Evolutionary conservation across 2,888 invertebrate genomes (phyloP).

Genomic region (Monoplex corrugatus): DNA sequence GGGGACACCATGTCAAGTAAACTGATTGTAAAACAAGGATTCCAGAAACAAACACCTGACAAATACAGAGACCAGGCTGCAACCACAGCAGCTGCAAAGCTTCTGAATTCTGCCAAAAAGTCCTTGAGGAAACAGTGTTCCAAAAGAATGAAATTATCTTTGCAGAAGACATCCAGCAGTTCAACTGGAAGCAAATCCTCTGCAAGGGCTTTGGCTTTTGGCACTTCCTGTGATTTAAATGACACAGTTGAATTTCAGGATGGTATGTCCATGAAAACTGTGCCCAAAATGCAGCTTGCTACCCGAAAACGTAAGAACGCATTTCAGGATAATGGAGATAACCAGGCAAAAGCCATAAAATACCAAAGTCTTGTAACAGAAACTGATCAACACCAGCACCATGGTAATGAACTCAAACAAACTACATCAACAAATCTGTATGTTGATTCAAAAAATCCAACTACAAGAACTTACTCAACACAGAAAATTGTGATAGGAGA

Average conservation of each 20-base stretch:
- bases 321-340: not conserved
- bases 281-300: not conserved
- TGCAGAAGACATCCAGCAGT: not conserved
- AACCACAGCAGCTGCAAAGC: constrained; percentile 35
- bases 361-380: not conserved
- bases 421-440: not conserved
- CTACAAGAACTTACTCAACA: not conserved
- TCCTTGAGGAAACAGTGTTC: not conserved
- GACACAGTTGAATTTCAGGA: constrained; percentile 34
- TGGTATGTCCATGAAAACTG: not conserved
- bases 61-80: constrained; percentile 15
- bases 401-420: too few relatives aligned
- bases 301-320: not conserved
- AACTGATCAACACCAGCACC: not conserved
- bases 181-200: not conserved
- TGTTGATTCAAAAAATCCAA: not conserved
- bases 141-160: constrained; percentile 25
- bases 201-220: constrained; percentile 12
- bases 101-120: constrained; percentile 20
- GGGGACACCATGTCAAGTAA: not conserved
- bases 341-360: not conserved
- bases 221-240: not conserved
- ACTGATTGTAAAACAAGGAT: not conserved
- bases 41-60: constrained; percentile 10
- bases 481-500: not conserved